phyloP scores from a whole-genome alignment of 92 coral and sea anemone species.

The Epizoanthus ramosus region DNA sequence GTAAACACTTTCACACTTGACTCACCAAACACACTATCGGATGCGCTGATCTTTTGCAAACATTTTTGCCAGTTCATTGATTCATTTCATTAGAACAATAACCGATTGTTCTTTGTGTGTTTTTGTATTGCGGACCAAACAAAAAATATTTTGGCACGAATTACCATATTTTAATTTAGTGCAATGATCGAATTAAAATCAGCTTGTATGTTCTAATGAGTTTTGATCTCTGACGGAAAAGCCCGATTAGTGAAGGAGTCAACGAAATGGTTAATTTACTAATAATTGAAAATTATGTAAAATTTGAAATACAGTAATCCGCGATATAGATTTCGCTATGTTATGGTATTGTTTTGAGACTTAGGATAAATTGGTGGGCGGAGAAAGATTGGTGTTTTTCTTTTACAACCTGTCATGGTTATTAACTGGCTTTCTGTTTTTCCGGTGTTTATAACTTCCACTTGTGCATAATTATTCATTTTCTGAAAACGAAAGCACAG shows the following conservation, averaged over 20 bases:
- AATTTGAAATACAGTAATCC: neutral
- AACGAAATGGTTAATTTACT: conserved; percentile 6
- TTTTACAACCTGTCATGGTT: neutral
- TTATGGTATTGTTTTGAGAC: conserved; percentile 2
- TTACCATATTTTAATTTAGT: conserved; percentile 11
- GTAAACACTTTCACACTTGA: conserved; percentile 28
- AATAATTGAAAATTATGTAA: conserved; percentile 22
- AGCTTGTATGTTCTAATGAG: neutral
- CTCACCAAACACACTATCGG: conserved; percentile 1
- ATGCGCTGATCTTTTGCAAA: conserved; percentile 29
- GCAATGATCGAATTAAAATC: neutral
- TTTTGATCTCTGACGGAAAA: neutral
- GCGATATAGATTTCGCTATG: conserved; percentile 12
- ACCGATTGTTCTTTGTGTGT: neutral
- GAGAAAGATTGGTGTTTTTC: neutral
- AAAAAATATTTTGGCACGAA: conserved; percentile 4
- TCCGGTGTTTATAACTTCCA: too few species aligned
- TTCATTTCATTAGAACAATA: conserved; percentile 19
- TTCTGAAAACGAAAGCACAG: too few species aligned
- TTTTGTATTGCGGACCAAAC: conserved; percentile 11
- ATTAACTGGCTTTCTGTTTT: too few species aligned
- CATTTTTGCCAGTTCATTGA: conserved; percentile 25
- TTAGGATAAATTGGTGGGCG: conserved; percentile 21
- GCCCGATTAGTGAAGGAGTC: neutral
- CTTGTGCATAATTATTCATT: too few species aligned